Evolutionary conservation across 2,888 invertebrate genomes (phyloP).

Genomic region (Dendrolimus pini): DNA sequence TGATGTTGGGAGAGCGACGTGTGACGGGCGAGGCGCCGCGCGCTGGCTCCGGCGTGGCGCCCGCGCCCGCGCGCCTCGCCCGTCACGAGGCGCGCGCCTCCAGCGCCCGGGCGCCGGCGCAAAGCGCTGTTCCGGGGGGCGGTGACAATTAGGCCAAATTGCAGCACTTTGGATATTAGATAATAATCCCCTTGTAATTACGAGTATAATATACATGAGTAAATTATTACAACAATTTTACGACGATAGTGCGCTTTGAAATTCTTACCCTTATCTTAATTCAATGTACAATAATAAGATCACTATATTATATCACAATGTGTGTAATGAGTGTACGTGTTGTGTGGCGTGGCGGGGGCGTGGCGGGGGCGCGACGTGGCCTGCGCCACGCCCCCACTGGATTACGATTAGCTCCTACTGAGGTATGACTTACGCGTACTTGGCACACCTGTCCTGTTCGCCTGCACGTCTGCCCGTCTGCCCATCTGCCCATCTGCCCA

Average conservation of each 20-base stretch:
- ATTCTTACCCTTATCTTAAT: background rate
- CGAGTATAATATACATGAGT: background rate
- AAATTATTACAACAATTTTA: background rate
- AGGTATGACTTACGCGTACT: background rate
- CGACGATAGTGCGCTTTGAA: background rate
- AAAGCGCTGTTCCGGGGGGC: background rate
- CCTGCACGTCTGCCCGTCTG: background rate
- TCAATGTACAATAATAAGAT: background rate
- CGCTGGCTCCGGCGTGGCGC: background rate
- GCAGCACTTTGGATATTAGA: background rate
- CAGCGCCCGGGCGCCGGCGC: background rate
- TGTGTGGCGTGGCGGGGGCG: background rate
- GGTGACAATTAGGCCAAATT: background rate
- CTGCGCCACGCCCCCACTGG: conserved; percentile 6
- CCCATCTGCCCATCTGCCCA: too few relatives aligned
- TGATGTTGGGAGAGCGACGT: conserved; percentile 9
- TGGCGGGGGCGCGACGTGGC: conserved; percentile 1
- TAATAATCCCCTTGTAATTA: background rate
- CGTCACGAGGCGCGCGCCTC: background rate
- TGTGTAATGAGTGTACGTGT: background rate
- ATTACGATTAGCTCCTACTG: background rate
- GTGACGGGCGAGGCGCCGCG: conserved; percentile 5
- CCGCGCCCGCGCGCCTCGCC: background rate
- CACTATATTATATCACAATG: background rate
- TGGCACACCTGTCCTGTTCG: background rate